phyloP scores from a whole-genome alignment of 2,113 vertebrate genomes.

The Bucco capensis region DNA sequence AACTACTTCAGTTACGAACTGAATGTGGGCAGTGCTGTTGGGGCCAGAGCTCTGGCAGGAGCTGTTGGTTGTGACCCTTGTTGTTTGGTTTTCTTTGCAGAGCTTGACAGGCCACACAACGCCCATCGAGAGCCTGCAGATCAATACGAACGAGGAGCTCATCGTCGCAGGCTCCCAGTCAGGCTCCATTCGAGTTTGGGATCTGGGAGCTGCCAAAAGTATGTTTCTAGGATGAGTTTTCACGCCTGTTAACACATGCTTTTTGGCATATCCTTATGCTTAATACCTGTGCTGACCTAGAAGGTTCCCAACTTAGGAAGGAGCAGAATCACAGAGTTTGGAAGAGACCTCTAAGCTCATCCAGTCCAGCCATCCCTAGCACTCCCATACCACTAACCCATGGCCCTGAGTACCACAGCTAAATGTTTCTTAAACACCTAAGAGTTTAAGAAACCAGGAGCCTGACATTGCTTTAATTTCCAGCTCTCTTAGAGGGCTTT shows the following conservation, averaged over 20 bases:
- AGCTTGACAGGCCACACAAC: constrained; percentile 90
- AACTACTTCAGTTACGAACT: rapidly evolving
- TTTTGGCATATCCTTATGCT: not conserved
- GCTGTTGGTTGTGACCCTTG: not conserved
- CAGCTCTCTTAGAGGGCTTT: not conserved
- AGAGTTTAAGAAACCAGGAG: too few relatives aligned
- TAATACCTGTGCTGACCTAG: not conserved
- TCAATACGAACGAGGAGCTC: constrained; percentile 88
- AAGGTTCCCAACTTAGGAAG: not conserved
- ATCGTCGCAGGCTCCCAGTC: constrained; percentile 93
- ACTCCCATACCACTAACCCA: too few relatives aligned
- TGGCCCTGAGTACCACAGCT: too few relatives aligned
- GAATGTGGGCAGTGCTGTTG: rapidly evolving
- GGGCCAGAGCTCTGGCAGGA: not conserved
- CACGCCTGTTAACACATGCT: not conserved
- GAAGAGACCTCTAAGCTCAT: too few relatives aligned
- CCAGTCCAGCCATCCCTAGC: too few relatives aligned
- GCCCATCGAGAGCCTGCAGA: constrained; percentile 89
- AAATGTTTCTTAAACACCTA: too few relatives aligned
- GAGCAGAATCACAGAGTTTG: too few relatives aligned
- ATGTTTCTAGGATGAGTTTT: constrained; percentile 14
- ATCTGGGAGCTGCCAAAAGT: constrained; percentile 98
- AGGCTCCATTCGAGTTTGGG: constrained; percentile 92
- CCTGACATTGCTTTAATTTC: not conserved
- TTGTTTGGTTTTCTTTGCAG: constrained; percentile 65